Evolutionary conservation across 53 echinoderm and acorn worm species (phyloP), one percentile per base, ranked within the genome.

Genomic region (Apostichopus leukothele): DNA sequence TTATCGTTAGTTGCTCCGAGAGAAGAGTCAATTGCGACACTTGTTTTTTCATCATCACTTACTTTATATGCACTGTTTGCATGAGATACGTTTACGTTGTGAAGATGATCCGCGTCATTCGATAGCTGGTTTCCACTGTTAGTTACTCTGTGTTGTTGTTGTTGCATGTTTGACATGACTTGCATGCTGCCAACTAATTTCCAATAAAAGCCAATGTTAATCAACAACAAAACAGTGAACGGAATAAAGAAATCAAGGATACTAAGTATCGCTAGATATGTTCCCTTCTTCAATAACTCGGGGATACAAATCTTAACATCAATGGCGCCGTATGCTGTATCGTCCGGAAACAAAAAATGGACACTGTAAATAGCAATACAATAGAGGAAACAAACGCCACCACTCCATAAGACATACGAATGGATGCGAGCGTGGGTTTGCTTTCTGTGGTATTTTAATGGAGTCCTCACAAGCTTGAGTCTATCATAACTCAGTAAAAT

Each of bases 401-500:
- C 10, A 76, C 13, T 66, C 1, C 20, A 14, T 5, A 50, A 18
- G 1, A 27, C 13, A 18, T 27, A 51, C 1, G 11, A 26, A 16
- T 85, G 85, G 11, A 67, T 25, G 6, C 26, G 21, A n/a, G 60
- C 51, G 26, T 16, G 11, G 12, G 67, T 85, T 60, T 63, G 68
- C 16, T 25, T 21, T 9, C 50, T 85, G 39, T 85, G 85, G 85
- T 85, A 85, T 67, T 9, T 67, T 9, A 85, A 60, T 25, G 85
- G 85, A 85, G 67, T 27, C 3, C 11, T 26, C 9, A 85, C 85
- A 4, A 85, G 85, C 8, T 12, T 67, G 23, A 60, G 16, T 67
- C 67, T 61, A 67, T 85, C 85, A 26, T 60, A 63, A 60, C 85
- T 85, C 5, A 85, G 50, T 63, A 85, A 66, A 67, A 85, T 85